phyloP scores from a whole-genome alignment of 2,113 vertebrate genomes.

The Mormyrus iriodes region DNA sequence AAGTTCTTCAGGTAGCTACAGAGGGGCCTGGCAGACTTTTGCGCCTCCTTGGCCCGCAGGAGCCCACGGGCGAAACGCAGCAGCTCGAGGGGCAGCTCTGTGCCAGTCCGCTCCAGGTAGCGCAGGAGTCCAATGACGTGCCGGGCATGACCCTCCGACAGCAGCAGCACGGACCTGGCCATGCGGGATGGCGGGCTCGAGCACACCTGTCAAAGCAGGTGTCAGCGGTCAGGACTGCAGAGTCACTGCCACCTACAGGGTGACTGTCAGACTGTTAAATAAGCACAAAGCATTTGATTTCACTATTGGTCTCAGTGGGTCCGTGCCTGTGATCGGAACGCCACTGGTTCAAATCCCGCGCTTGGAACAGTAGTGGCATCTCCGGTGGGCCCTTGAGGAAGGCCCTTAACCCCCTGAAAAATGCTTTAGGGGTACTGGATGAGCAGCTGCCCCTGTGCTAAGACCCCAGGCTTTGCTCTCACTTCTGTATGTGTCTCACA shows the following conservation, averaged over 20 bases:
- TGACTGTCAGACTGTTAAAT: neutral
- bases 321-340: neutral
- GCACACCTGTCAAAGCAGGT: conserved; percentile 33
- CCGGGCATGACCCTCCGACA: conserved; percentile 64
- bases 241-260: neutral
- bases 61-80: conserved; percentile 56
- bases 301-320: neutral
- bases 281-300: neutral
- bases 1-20: conserved; percentile 75
- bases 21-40: conserved; percentile 60
- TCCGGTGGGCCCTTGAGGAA: neutral
- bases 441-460: neutral
- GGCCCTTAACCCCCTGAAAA: neutral
- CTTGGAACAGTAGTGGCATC: neutral
- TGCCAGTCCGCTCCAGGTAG: conserved; percentile 62
- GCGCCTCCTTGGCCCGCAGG: conserved; percentile 57
- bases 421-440: neutral
- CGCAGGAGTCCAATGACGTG: conserved; percentile 56
- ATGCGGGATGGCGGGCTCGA: conserved; percentile 18
- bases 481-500: neutral
- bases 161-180: conserved; percentile 69
- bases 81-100: conserved; percentile 67
- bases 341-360: neutral
- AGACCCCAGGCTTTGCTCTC: neutral
- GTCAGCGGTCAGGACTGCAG: neutral